These are phyloP conservation scores for Mythimna albipuncta DNA, from an alignment of 2,888 invertebrate species.

Conservation along the genomic window DNA sequence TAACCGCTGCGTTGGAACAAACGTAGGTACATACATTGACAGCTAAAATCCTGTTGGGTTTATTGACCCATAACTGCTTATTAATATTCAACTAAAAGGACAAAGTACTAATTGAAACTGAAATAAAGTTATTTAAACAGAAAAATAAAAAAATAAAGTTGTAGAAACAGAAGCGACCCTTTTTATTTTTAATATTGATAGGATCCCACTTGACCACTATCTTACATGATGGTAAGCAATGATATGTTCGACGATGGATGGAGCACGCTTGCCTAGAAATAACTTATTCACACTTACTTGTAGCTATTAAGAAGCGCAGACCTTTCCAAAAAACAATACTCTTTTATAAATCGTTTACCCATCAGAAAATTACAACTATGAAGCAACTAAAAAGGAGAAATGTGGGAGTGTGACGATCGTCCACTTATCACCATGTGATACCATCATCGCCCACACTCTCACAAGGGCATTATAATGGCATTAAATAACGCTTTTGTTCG, in stretches of 20 bases:
- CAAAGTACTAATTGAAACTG: neutral
- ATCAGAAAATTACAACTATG: constrained; percentile 29
- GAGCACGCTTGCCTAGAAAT: too few relatives aligned
- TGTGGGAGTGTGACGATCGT: constrained; percentile 45
- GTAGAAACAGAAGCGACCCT: too few relatives aligned
- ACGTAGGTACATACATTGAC: too few relatives aligned
- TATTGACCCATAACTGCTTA: neutral
- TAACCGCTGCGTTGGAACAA: too few relatives aligned
- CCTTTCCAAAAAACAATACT: neutral
- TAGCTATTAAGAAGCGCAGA: too few relatives aligned
- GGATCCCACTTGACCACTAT: too few relatives aligned
- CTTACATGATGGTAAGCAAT: too few relatives aligned
- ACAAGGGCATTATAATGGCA: constrained; percentile 74
- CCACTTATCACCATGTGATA: constrained; percentile 62
- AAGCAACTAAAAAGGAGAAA: constrained; percentile 24
- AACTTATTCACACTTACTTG: too few relatives aligned
- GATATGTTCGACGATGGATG: too few relatives aligned
- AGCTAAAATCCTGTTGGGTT: too few relatives aligned
- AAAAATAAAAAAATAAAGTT: too few relatives aligned
- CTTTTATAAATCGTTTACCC: neutral
- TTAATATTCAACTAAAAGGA: neutral
- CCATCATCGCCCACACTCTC: constrained; percentile 65
- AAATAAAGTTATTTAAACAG: neutral
- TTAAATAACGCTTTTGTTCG: constrained; percentile 76
- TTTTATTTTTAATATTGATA: too few relatives aligned